Percentiles rank a stretch among this genome's conserved stretches.
Evolutionary conservation across 2,888 invertebrate species (phyloP).

Genomic region (Cataglyphis livida): DNA sequence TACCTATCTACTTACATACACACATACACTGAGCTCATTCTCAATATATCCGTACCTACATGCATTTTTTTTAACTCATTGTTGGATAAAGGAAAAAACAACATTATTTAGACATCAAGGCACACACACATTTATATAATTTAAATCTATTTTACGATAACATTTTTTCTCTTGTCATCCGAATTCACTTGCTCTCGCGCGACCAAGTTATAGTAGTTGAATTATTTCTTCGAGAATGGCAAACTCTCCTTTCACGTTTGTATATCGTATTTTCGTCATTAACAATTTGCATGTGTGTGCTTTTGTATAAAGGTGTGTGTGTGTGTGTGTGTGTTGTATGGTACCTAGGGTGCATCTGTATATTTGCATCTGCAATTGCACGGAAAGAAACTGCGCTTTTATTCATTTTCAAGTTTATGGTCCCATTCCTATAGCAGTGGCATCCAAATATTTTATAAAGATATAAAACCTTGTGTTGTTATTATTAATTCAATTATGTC

Average conservation of each 20-base stretch:
- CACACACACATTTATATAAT: not conserved
- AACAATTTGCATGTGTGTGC: slow-evolving; percentile 25
- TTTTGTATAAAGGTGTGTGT: not conserved
- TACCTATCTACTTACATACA: no score
- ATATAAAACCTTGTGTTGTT: slow-evolving; percentile 4
- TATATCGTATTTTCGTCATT: not conserved
- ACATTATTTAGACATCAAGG: not conserved
- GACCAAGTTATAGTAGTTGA: not conserved
- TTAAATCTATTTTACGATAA: not conserved
- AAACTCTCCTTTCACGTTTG: slow-evolving; percentile 7
- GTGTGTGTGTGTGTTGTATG: not conserved
- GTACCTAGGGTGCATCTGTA: not conserved
- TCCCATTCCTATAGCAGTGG: not conserved
- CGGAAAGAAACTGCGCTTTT: not conserved
- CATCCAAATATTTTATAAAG: not conserved
- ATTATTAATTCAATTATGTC: not conserved
- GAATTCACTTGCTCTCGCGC: slow-evolving; percentile 34
- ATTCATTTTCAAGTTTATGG: not conserved
- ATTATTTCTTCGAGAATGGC: slow-evolving; percentile 16
- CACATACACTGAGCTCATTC: not conserved
- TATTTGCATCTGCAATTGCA: not conserved
- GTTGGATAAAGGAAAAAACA: not conserved
- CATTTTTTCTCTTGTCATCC: slow-evolving; percentile 31
- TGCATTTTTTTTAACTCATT: not conserved
- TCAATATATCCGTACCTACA: not conserved